These are phyloP conservation scores for Halictus rubicundus DNA, from an alignment of 1,140 invertebrate species.

Conservation along the genomic window DNA sequence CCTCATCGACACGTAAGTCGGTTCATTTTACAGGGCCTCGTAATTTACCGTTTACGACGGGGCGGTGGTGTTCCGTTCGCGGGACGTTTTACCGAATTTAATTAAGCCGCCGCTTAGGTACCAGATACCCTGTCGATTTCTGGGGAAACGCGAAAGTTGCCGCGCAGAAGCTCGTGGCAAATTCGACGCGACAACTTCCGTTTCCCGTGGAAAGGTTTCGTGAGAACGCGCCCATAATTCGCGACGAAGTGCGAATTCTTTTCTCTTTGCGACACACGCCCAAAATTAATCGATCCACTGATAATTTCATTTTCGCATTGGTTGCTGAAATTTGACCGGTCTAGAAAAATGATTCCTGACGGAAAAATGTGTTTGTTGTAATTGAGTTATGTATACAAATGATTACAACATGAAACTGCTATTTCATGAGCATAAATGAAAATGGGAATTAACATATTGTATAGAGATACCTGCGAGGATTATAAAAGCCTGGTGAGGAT, in stretches of 20 bases:
- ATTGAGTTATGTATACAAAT: no score
- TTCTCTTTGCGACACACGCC: no score
- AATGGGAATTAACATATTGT: fast-evolving
- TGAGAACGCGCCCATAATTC: neutral
- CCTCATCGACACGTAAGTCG: constrained; percentile 35
- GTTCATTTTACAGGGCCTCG: constrained; percentile 21
- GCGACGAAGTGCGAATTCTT: neutral
- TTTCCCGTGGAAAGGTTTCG: neutral
- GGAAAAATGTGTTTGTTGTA: no score
- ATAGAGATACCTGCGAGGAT: no score
- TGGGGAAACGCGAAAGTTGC: neutral
- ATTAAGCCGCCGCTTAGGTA: constrained; percentile 28
- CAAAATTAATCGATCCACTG: no score
- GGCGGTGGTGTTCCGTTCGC: neutral
- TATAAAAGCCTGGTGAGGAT: no score
- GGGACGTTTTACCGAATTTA: constrained; percentile 39
- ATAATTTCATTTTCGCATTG: no score
- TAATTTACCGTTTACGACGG: constrained; percentile 44
- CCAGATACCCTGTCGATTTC: constrained; percentile 15
- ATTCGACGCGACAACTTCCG: neutral
- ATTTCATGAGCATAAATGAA: no score
- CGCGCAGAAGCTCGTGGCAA: neutral
- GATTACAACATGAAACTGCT: no score
- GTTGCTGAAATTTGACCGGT: no score
- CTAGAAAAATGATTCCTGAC: no score